Evolutionary conservation across 2,888 invertebrate genomes (phyloP), one percentile per base, ranked within the genome.

Genomic region (Lasioglossum figueresi): DNA sequence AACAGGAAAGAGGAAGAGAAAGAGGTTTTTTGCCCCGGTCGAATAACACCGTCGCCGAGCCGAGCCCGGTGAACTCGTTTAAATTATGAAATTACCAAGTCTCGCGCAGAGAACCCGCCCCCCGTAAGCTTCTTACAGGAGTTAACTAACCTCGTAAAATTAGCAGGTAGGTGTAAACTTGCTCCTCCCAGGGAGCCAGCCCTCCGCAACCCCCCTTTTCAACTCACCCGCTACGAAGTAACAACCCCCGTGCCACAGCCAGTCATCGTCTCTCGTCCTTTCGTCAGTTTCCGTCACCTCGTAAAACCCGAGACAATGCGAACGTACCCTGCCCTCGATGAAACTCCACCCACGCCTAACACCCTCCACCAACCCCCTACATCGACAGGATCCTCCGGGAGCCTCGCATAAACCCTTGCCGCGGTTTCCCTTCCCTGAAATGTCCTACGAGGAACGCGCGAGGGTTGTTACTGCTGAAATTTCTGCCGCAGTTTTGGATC

Each of bases 71-170:
- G 76, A 79, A 81, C 89, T 88, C 90, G 84, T 91, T 91, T 91
- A 89, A 91, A 91, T 91, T 89, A 91, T 91, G 90, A 91, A 91
- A 91, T 91, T 91, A 90, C 91, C 83, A 87, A 90, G 86, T 86
- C 80, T 1, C 85, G 82, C 85, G 87, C 90, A 90, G 86, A 87
- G 90, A 83, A 52, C 48, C 8, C 8, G 82, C 72, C 70, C 70
- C 79, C 85, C 79, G 87, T 91, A 92, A 93, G 91, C 91, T 90
- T 90, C 91, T 91, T 91, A 89, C 83, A 86, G 88, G 90, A 92
- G 91, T 91, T 92, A 93, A 93, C 91, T 90, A 93, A 91, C 89
- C 91, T 92, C 91, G 83, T 93, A 93, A 93, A 93, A 92, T 92
- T 92, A 91, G 92, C 90, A 89, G 90, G 84, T 91, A 89, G 88